Base-by-base conservation (phyloP, 2,888 invertebrate genomes). In the Hofmannophila pseudospretella region DNA sequence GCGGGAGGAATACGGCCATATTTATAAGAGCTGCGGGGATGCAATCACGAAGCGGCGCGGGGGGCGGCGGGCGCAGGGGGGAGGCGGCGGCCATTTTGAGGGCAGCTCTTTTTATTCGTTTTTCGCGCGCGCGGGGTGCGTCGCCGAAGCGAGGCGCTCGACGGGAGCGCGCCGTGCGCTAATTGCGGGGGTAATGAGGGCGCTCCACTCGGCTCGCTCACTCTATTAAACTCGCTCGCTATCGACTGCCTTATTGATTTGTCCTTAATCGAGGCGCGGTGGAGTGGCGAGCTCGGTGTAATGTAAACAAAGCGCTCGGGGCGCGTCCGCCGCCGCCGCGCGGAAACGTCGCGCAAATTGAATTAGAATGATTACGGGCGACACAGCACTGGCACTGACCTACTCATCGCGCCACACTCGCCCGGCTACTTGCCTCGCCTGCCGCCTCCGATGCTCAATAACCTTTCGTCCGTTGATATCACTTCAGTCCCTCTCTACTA, bases 81-180 rank as follows among this genome's bases (percentile, higher is more conserved):
- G 77, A 74, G 80, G 80, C 88, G 90, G 90, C 90, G 90, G 90
- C 90, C 90, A 90, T 90, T 90, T 90, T 90, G 90, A 90, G 90
- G 90, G 90, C 89, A 89, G 90, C 89, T 90, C 90, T 89, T 88
- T 88, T 87, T 85, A 84, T 89, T 88, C 86, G 88, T 86, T 86
- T 87, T 84, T 82, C 80, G 85, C 82, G 84, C 82, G 84, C 23
- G 32, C 35, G 35, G 84, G 85, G 82, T 81, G 82, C 82, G 85
- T 81, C 78, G 80, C 69, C 78, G 80, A 5, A 16, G 16, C 16
- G 3, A 5, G 16, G 3, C 67, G 70, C 22, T 11, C 4, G 20
- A 12, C 11, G 32, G 10, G 35, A 13, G 34, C 20, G 69, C 80
- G 77, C 75, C 78, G 81, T 74, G 84, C 85, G 84, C 86, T 86